phyloP scores from a whole-genome alignment of 2,113 vertebrate genomes.

The Dasyornis broadbenti region DNA sequence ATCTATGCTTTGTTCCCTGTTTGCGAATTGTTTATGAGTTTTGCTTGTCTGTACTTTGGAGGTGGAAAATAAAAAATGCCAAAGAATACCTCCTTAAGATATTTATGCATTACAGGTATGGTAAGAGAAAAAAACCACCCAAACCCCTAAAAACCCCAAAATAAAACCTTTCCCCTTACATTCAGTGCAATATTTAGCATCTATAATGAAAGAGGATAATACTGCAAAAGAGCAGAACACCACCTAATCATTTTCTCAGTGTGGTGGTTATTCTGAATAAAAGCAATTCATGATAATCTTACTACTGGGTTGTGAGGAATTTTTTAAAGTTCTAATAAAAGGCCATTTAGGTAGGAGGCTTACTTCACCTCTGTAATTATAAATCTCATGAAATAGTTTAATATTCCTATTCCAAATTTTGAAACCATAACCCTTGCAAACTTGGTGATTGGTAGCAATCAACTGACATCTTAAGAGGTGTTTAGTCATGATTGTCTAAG shows the following conservation, averaged over 20 bases:
- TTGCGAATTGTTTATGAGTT: neutral
- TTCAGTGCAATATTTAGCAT: neutral
- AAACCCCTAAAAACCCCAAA: fast-evolving
- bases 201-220: neutral
- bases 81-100: neutral
- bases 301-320: neutral
- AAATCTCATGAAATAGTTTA: neutral
- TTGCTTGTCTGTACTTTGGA: neutral
- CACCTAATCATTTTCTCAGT: neutral
- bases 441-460: neutral
- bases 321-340: neutral
- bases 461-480: neutral
- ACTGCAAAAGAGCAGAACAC: neutral
- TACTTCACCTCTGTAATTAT: neutral
- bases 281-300: neutral
- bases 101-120: neutral
- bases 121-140: neutral
- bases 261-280: neutral
- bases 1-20: neutral
- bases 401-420: neutral
- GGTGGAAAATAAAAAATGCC: neutral
- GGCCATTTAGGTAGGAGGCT: neutral
- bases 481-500: neutral
- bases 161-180: fast-evolving
- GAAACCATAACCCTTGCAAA: neutral